phyloP scores from a whole-genome alignment of 2,888 invertebrate species.

The Drosophila putrida region DNA sequence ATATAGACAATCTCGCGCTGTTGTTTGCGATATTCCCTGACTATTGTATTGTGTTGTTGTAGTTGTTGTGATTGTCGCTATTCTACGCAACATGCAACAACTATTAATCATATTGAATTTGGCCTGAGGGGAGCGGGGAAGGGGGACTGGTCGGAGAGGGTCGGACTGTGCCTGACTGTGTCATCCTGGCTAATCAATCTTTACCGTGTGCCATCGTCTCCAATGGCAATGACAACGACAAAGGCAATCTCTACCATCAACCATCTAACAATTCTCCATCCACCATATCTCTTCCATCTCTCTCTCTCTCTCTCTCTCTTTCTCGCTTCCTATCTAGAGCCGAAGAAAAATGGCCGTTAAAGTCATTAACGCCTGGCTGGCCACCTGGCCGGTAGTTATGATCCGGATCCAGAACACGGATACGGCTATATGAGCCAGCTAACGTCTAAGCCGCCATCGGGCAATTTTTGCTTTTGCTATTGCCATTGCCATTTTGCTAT shows the following conservation, averaged over 20 bases:
- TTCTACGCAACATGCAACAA: constrained; percentile 72
- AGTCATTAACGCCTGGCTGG: constrained; percentile 79
- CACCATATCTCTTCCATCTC: constrained; percentile 3
- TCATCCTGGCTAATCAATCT: constrained; percentile 74
- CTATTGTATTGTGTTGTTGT: constrained; percentile 26
- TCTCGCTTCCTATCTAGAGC: constrained; percentile 24
- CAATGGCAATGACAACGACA: constrained; percentile 64
- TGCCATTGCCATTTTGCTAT: constrained; percentile 59
- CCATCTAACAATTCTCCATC: neutral
- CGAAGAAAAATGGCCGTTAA: constrained; percentile 75
- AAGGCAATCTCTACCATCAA: constrained; percentile 45
- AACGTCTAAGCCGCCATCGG: constrained; percentile 53
- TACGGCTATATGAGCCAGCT: constrained; percentile 9
- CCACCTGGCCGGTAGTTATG: constrained; percentile 60
- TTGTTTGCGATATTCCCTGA: constrained; percentile 48
- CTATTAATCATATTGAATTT: constrained; percentile 77
- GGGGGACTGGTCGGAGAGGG: too few relatives aligned
- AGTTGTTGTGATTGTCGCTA: constrained; percentile 52
- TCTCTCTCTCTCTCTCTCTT: neutral
- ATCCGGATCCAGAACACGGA: constrained; percentile 46
- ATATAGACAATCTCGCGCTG: constrained; percentile 56
- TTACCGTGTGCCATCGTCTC: constrained; percentile 57
- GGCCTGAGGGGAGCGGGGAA: neutral
- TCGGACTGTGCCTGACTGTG: constrained; percentile 53
- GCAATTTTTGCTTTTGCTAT: constrained; percentile 44